These are phyloP conservation scores for Drosophila nigricruria DNA, from an alignment of 2,888 invertebrate genomes.

Conservation along the genomic window DNA sequence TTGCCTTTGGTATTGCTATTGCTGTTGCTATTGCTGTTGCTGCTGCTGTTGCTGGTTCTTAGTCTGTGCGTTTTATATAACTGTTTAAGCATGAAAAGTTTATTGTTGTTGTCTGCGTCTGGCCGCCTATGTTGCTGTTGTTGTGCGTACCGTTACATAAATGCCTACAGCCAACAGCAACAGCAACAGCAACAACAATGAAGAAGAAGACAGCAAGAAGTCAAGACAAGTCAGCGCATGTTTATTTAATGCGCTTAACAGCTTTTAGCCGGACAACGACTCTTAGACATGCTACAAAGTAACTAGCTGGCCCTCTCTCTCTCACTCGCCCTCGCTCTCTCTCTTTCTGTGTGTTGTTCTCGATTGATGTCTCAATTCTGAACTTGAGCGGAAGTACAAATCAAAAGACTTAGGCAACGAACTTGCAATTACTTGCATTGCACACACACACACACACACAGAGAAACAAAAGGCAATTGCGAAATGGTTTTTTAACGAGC, in stretches of 20 bases:
- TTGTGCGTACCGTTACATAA: conserved; percentile 73
- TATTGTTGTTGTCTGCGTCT: conserved; percentile 55
- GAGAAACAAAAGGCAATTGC: conserved; percentile 52
- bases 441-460: conserved; percentile 11
- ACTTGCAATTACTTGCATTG: conserved; percentile 56
- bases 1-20: neutral
- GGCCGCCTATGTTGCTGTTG: conserved; percentile 30
- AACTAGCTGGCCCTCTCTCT: neutral
- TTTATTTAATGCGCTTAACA: conserved; percentile 77
- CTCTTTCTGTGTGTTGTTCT: neutral
- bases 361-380: conserved; percentile 51
- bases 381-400: conserved; percentile 65
- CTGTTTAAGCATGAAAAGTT: conserved; percentile 74
- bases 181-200: conserved; percentile 22
- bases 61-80: conserved; percentile 63
- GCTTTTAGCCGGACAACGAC: conserved; percentile 66
- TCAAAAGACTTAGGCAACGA: conserved; percentile 78
- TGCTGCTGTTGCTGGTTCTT: conserved; percentile 26
- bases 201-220: conserved; percentile 25
- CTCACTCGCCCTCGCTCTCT: neutral
- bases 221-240: conserved; percentile 60
- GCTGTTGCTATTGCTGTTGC: conserved; percentile 4
- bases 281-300: conserved; percentile 32
- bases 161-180: conserved; percentile 45
- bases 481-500: conserved; percentile 73